Conservation (phyloP, 2,797 vertebrate genomes). For the Sphenodon punctatus region DNA sequence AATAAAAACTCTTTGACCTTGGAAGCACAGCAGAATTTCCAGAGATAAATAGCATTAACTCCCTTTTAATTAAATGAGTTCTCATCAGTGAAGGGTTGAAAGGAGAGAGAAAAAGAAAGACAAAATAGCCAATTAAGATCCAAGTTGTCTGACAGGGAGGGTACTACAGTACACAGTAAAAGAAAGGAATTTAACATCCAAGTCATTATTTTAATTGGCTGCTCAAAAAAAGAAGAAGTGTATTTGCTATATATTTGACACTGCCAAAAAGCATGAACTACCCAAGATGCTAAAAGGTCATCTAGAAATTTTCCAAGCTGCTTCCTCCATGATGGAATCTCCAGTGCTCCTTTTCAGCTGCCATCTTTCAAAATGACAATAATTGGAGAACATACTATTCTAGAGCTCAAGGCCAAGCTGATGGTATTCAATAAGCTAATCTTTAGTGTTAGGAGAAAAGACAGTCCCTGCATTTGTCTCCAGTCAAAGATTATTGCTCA, state of each 20-base stretch:
- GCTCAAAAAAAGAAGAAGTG: conserved; percentile 49
- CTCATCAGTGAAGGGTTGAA: conserved; percentile 13
- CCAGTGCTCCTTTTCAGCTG: neutral
- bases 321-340: neutral
- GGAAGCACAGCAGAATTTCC: conserved; percentile 51
- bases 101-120: conserved; percentile 48
- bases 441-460: neutral
- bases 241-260: conserved; percentile 42
- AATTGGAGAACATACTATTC: neutral
- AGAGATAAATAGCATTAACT: conserved; percentile 54
- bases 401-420: neutral
- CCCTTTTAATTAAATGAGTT: conserved; percentile 59
- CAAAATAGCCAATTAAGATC: conserved; percentile 70
- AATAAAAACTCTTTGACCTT: conserved; percentile 16
- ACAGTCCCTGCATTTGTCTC: conserved; percentile 6
- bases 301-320: conserved; percentile 12
- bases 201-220: conserved; percentile 72
- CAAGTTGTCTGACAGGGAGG: conserved; percentile 62
- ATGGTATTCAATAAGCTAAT: neutral
- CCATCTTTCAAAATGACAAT: neutral
- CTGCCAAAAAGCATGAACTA: conserved; percentile 46
- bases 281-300: conserved; percentile 48
- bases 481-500: conserved; percentile 23
- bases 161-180: conserved; percentile 46
- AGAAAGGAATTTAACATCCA: conserved; percentile 52